phyloP scores from a whole-genome alignment of 2,888 invertebrate genomes.

The Brachyopa scutellaris region DNA sequence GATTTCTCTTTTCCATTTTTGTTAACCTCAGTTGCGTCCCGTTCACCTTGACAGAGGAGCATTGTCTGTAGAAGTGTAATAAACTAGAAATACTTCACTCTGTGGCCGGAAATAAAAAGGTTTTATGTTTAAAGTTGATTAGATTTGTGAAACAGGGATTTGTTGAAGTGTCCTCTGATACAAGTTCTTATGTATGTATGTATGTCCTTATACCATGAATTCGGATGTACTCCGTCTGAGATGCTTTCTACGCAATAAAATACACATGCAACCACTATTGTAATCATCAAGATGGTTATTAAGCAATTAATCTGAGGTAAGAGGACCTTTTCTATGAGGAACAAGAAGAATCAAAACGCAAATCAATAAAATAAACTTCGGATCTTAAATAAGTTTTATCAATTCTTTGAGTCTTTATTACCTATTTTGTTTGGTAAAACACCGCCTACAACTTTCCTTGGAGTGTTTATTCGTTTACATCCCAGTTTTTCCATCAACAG shows the following conservation, averaged over 20 bases:
- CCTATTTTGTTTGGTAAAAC: too few relatives aligned
- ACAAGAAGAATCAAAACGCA: too few relatives aligned
- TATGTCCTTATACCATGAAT: neutral
- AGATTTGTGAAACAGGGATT: neutral
- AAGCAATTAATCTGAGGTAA: neutral
- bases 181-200: neutral
- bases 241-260: neutral
- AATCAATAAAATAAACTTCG: too few relatives aligned
- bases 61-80: constrained; percentile 2
- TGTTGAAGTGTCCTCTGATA: too few relatives aligned
- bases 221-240: neutral
- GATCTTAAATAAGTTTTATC: too few relatives aligned
- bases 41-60: neutral
- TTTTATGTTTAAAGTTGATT: neutral
- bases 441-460: too few relatives aligned
- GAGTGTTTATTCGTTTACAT: too few relatives aligned
- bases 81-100: neutral
- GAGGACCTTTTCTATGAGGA: too few relatives aligned
- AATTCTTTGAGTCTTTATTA: too few relatives aligned
- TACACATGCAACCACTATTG: neutral
- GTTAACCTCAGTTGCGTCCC: neutral
- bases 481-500: too few relatives aligned
- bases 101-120: constrained; percentile 11
- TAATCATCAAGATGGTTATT: neutral
- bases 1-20: constrained; percentile 1